Evolutionary conservation across 2,888 invertebrate species (phyloP), one percentile per base, ranked within the genome.

Genomic region (Cryptocephalus moraei): DNA sequence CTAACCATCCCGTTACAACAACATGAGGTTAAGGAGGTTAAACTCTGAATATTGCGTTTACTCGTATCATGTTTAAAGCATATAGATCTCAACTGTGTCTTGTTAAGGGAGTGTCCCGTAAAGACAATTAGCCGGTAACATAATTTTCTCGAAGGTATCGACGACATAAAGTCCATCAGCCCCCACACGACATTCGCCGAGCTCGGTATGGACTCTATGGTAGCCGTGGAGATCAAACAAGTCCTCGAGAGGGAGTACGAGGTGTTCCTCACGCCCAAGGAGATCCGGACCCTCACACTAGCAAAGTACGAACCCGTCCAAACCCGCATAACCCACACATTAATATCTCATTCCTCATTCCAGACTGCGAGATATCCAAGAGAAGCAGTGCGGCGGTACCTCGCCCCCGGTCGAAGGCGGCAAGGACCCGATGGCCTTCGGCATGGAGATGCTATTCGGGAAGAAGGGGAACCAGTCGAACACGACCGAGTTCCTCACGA

Each of bases 201-300:
- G 66, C 74, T 97, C 53, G 96, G 96, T 33, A 88, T 97, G 83
- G 95, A 97, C 72, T 95, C 95, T 1, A 82, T 96, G 75, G 95
- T 93, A 91, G 91, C 91, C 0, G 91, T 94, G 0, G 95, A 97
- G 71, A 91, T 97, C 56, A 94, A 94, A 59, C 93, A 94, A 70
- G 86, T 86, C 0, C 69, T 94, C 1, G 93, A 94, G 67, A 75
- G 91, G 58, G 90, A 92, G 65, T 93, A 86, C 64, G 92, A 94
- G 63, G 73, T 95, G 45, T 82, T 84, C 65, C 73, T 96, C 4
- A 83, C 90, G 0, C 84, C 91, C 6, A 87, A 90, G 63, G 92
- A 94, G 57, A 84, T 94, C 49, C 78, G 92, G 43, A 78, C 79
- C 1, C 70, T 93, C 36, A 92, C 89, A 0, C 84, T 92, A 56